Conservation (phyloP, 1,140 invertebrate species). For the Oncopodura yosiiana region DNA sequence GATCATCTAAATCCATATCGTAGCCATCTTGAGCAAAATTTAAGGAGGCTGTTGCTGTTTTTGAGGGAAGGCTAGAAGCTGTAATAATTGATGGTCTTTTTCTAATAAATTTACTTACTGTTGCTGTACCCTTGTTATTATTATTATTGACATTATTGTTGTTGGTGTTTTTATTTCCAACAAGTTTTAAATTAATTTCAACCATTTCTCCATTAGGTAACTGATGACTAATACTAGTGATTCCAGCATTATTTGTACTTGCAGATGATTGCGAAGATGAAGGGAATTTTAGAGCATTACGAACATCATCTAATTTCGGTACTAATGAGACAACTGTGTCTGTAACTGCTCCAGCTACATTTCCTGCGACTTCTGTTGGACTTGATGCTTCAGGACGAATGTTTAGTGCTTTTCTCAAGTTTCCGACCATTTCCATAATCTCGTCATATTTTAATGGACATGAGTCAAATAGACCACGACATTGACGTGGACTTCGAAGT, state of each 20-base stretch:
- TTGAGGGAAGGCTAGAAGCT: not conserved
- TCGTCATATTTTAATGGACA: constrained; percentile 26
- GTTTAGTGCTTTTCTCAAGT: constrained; percentile 19
- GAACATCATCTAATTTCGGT: not conserved
- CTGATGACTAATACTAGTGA: constrained; percentile 25
- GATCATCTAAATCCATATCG: constrained; percentile 2
- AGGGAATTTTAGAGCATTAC: not conserved
- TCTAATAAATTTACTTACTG: too few relatives aligned
- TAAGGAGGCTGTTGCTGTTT: not conserved
- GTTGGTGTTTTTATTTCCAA: too few relatives aligned
- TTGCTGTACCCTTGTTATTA: too few relatives aligned
- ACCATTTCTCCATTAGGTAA: constrained; percentile 23
- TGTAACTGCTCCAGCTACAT: not conserved
- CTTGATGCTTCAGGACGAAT: constrained; percentile 5
- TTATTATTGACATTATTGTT: too few relatives aligned
- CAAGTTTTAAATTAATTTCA: constrained; percentile 25
- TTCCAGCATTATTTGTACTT: constrained; percentile 4
- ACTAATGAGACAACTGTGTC: constrained; percentile 12
- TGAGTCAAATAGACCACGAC: constrained; percentile 18
- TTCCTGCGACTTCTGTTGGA: not conserved
- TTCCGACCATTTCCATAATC: constrained; percentile 22
- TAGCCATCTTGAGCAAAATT: not conserved
- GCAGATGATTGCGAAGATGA: too few relatives aligned
- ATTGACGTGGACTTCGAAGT: constrained; percentile 23
- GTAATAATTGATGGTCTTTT: not conserved